Evolutionary conservation across 2,888 invertebrate species (phyloP), one percentile per base, ranked within the genome.

Genomic region (Atherix ibis): DNA sequence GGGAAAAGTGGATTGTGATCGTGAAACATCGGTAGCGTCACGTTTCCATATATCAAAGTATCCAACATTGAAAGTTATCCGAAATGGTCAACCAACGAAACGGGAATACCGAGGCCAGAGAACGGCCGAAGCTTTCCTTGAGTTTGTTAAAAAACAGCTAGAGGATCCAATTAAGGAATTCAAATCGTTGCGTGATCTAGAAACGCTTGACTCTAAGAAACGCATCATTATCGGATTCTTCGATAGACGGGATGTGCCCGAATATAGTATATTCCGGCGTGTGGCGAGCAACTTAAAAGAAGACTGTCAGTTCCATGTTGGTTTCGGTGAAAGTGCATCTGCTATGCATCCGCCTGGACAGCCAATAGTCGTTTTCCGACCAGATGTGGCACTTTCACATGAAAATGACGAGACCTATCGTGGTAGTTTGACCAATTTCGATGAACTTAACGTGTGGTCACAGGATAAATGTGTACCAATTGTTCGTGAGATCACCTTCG

Each of bases 401-500:
- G 85, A 87, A 43, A 71, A 77, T 17, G 87, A 88, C 52, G 85
- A 87, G 56, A 84, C 85, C 2, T 89, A 70, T 53, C 70, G 58
- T n/a, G 85, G 85, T 5, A 75, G 73, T 35, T 53, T 82, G 27
- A 62, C 62, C 5, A 78, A 70, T 51, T 85, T 81, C 48, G 91
- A 92, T 49, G 83, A 87, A 45, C 53, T 95, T n/a, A 74, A 80
- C 49, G 68, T 73, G 39, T 97, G 97, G 97, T 71, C 81, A 1
- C 76, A 82, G 40, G 83, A 89, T 45, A 88, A 87, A 53, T 98
- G 98, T 58, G 84, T 97, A 25, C 95, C 98, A 0, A 64, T 97
- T 10, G 97, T 99, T 0, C 70, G 98, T 35, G 97, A 98, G 63
- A 98, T 99, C 39, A 99, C 97, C 0, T 99, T 99, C 62, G 95